phyloP scores from a whole-genome alignment of 2,888 invertebrate genomes.

The Erynnis tages region DNA sequence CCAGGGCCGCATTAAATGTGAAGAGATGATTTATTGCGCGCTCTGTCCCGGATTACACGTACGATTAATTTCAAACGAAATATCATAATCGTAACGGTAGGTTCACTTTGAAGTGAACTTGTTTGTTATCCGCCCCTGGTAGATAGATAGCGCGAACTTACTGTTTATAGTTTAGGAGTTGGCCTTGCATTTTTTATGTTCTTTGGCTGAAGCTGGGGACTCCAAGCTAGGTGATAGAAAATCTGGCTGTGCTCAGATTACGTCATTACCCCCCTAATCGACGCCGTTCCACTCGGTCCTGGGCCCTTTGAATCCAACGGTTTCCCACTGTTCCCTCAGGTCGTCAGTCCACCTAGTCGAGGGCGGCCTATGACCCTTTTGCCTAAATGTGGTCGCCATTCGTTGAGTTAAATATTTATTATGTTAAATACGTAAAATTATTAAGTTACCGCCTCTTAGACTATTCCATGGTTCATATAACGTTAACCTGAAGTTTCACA shows the following conservation, averaged over 20 bases:
- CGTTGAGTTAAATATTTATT: too few relatives aligned
- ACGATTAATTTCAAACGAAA: conserved; percentile 42
- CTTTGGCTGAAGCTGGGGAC: too few relatives aligned
- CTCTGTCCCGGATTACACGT: conserved; percentile 9
- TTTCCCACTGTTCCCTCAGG: too few relatives aligned
- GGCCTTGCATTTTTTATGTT: too few relatives aligned
- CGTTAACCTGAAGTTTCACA: conserved; percentile 15
- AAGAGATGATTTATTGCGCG: conserved; percentile 21
- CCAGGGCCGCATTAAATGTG: conserved; percentile 17
- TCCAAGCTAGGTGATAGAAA: too few relatives aligned
- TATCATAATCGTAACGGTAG: conserved; percentile 40
- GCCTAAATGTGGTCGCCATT: too few relatives aligned
- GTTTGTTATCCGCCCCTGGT: conserved; percentile 16
- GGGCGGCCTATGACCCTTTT: too few relatives aligned
- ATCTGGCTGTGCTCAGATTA: too few relatives aligned
- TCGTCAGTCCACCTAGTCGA: too few relatives aligned
- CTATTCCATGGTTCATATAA: not conserved
- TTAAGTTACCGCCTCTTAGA: not conserved
- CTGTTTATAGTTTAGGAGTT: conserved; percentile 11
- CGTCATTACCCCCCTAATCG: too few relatives aligned
- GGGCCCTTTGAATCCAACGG: too few relatives aligned
- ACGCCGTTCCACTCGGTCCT: too few relatives aligned
- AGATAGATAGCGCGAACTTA: conserved; percentile 12
- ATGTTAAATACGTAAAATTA: not conserved
- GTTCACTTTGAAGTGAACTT: conserved; percentile 22